phyloP scores from a whole-genome alignment of 2,113 vertebrate genomes.

The human region DNA sequence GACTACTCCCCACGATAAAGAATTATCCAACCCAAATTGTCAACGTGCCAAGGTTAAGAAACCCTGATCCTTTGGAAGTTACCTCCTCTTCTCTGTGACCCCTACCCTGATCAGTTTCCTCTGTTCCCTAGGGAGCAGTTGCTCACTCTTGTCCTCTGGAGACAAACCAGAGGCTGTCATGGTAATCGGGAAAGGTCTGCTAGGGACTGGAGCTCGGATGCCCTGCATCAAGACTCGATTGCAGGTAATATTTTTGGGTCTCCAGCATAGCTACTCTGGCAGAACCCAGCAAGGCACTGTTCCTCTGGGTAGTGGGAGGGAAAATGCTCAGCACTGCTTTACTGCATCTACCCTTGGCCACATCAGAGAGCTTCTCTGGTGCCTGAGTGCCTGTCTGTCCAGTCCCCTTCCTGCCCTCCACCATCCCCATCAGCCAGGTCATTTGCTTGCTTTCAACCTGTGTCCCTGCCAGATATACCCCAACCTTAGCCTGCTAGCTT shows the following conservation, averaged over 20 bases:
- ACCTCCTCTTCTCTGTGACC: background rate
- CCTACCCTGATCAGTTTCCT: conserved; percentile 44
- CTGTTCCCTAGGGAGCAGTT: conserved; percentile 69
- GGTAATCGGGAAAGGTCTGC: conserved; percentile 77
- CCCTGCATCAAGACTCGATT: conserved; percentile 75
- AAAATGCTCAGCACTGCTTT: conserved; percentile 27
- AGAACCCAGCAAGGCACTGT: conserved; percentile 20
- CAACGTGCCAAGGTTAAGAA: background rate
- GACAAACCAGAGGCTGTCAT: conserved; percentile 77
- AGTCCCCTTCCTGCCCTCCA: background rate
- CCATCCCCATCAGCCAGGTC: conserved; percentile 34
- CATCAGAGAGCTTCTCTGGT: conserved; percentile 4
- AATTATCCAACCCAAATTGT: background rate
- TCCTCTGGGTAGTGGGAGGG: conserved; percentile 32
- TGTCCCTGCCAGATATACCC: conserved; percentile 43
- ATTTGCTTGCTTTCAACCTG: conserved; percentile 63
- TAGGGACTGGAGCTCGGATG: conserved; percentile 65
- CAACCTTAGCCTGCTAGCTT: conserved; percentile 60
- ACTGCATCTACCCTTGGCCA: background rate
- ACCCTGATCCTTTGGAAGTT: background rate
- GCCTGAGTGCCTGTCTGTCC: background rate
- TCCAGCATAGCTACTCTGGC: background rate
- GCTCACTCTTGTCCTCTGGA: conserved; percentile 69
- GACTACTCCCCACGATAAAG: background rate
- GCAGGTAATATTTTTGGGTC: conserved; percentile 65